Percentiles rank a stretch among this genome's conserved stretches.
Evolutionary conservation across 2,888 invertebrate genomes (phyloP).

Genomic region (Ormyrus thymus): DNA sequence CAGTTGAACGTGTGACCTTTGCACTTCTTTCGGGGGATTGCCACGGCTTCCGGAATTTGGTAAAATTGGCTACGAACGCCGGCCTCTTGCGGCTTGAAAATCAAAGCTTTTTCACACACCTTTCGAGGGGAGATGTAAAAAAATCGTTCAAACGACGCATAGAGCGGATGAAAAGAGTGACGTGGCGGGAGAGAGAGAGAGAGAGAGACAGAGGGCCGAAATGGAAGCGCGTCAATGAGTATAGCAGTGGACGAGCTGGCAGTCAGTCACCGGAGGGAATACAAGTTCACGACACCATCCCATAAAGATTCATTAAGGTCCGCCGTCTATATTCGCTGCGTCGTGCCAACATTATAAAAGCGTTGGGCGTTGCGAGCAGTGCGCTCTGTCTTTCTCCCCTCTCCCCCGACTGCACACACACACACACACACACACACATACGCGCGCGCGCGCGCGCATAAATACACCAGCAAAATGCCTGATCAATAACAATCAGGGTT

Average conservation of each 20-base stretch:
- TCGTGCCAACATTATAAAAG: slow-evolving; percentile 72
- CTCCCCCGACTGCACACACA: slow-evolving; percentile 1
- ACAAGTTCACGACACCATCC: slow-evolving; percentile 75
- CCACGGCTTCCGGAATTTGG: no score
- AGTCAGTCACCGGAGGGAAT: slow-evolving; percentile 74
- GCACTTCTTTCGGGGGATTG: no score
- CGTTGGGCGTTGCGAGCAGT: slow-evolving; percentile 48
- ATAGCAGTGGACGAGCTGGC: slow-evolving; percentile 65
- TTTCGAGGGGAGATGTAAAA: background rate
- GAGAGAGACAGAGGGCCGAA: slow-evolving; percentile 33
- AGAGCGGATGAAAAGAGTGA: slow-evolving; percentile 37
- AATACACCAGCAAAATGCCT: slow-evolving; percentile 64
- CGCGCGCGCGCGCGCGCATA: background rate
- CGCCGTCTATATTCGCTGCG: slow-evolving; percentile 71
- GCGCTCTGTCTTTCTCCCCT: background rate
- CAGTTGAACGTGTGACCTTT: no score
- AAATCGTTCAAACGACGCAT: slow-evolving; percentile 18
- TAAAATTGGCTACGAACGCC: no score
- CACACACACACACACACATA: background rate
- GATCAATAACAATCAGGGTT: slow-evolving; percentile 72
- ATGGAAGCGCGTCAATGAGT: slow-evolving; percentile 67
- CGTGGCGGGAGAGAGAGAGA: slow-evolving; percentile 43
- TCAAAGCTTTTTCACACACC: background rate
- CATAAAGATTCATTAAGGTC: slow-evolving; percentile 75
- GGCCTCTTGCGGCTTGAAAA: no score